These are phyloP conservation scores for Indri indri DNA, from an alignment of 2,113 vertebrate genomes.

Conservation along the genomic window DNA sequence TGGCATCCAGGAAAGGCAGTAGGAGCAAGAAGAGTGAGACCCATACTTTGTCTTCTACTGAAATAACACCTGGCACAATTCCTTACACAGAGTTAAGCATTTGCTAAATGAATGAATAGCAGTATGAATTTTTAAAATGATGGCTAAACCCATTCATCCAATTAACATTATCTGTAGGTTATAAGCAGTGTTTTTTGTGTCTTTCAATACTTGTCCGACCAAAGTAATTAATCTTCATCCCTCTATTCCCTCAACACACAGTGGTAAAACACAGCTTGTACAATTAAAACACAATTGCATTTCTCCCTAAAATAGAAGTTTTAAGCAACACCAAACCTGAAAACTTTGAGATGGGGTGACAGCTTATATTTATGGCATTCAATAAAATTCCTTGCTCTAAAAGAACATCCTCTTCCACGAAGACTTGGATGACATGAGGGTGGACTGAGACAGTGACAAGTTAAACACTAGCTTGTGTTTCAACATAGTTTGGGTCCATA, in stretches of 20 bases:
- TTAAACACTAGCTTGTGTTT: slow-evolving; percentile 35
- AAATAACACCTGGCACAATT: neutral
- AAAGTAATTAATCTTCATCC: slow-evolving; percentile 40
- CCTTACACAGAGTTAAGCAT: slow-evolving; percentile 1
- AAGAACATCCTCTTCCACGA: slow-evolving; percentile 27
- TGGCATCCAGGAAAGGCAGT: neutral
- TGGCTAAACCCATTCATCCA: neutral
- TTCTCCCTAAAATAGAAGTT: slow-evolving; percentile 33
- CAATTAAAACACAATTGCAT: slow-evolving; percentile 17
- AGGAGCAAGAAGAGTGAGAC: neutral
- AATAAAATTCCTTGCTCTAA: slow-evolving; percentile 49
- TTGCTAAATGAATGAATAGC: slow-evolving; percentile 8
- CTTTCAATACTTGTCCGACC: neutral
- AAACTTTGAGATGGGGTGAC: slow-evolving; percentile 9
- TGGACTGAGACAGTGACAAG: slow-evolving; percentile 34
- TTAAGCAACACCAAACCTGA: slow-evolving; percentile 18
- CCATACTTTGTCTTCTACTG: neutral
- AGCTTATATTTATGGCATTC: slow-evolving; percentile 45
- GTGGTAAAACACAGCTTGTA: neutral
- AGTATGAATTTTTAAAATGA: neutral
- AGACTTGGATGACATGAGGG: neutral
- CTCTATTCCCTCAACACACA: neutral
- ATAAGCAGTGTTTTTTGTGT: neutral
- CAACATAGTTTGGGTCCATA: neutral
- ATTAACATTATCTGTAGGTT: slow-evolving; percentile 3